These are phyloP conservation scores for Rhabditoides inermis DNA, from an alignment of 2,888 invertebrate species.

Conservation along the genomic window DNA sequence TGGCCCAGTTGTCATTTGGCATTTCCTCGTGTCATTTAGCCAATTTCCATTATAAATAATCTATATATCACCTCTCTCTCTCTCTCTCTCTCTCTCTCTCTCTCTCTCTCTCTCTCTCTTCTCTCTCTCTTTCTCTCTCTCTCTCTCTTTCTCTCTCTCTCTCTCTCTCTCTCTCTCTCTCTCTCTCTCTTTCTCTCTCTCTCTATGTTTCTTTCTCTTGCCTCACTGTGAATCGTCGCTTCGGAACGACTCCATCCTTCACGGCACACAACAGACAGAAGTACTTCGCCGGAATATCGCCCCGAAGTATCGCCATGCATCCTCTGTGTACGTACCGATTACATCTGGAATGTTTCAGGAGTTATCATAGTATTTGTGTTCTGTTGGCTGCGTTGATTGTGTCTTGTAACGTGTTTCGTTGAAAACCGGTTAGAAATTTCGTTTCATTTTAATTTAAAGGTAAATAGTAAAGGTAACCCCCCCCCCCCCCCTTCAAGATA, in stretches of 20 bases:
- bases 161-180: not conserved
- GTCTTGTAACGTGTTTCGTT: no score
- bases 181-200: not conserved
- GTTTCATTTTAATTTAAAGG: not conserved
- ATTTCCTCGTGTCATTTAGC: no score
- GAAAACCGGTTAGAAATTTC: no score
- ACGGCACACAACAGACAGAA: no score
- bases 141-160: slow-evolving; percentile 1
- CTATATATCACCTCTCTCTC: slow-evolving; percentile 4
- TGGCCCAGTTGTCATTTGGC: no score
- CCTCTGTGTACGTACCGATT: not conserved
- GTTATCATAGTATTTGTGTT: no score
- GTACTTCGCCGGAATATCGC: no score
- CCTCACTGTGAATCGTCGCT: no score
- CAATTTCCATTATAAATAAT: no score
- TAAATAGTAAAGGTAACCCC: not conserved
- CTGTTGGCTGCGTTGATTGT: no score
- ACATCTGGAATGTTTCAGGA: not conserved
- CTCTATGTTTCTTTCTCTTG: not conserved
- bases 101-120: slow-evolving; percentile 1
- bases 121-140: slow-evolving; percentile 4
- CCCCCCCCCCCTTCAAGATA: not conserved
- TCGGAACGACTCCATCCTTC: no score
- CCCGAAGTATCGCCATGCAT: no score
- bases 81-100: slow-evolving; percentile 1